These are phyloP conservation scores for Catocala nupta DNA, from an alignment of 2,888 invertebrate species.

Conservation along the genomic window DNA sequence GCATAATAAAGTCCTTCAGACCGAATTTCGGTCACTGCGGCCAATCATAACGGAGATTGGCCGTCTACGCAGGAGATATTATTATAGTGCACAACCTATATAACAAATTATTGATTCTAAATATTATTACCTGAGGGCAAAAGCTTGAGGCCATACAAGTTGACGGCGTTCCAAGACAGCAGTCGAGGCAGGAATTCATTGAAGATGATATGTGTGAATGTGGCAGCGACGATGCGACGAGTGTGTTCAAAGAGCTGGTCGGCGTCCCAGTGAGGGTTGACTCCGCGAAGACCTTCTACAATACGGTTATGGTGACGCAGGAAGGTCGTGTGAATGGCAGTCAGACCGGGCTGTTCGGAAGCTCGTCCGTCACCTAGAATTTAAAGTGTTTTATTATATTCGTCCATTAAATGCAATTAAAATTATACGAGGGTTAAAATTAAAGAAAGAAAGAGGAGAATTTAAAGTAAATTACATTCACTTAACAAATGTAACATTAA, in stretches of 20 bases:
- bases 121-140: conserved; percentile 88
- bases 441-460: too few relatives aligned
- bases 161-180: conserved; percentile 96
- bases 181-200: conserved; percentile 97
- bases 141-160: conserved; percentile 94
- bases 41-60: too few relatives aligned
- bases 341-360: conserved; percentile 96
- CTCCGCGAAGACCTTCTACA: conserved; percentile 91
- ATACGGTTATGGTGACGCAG: conserved; percentile 96
- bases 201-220: conserved; percentile 93
- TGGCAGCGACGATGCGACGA: conserved; percentile 92
- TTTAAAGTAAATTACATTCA: too few relatives aligned
- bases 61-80: too few relatives aligned
- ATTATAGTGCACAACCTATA: too few relatives aligned
- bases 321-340: conserved; percentile 95
- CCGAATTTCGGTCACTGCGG: too few relatives aligned
- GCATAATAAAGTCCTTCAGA: too few relatives aligned
- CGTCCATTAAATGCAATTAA: too few relatives aligned
- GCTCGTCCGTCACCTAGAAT: conserved; percentile 93
- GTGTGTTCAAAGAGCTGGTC: conserved; percentile 94
- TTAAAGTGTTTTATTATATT: too few relatives aligned
- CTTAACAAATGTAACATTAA: too few relatives aligned
- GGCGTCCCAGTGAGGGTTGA: conserved; percentile 96
- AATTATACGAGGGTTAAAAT: too few relatives aligned
- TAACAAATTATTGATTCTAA: too few relatives aligned